These are phyloP conservation scores for Eudorcas thomsonii DNA, from an alignment of 2,113 vertebrate species.

Conservation along the genomic window DNA sequence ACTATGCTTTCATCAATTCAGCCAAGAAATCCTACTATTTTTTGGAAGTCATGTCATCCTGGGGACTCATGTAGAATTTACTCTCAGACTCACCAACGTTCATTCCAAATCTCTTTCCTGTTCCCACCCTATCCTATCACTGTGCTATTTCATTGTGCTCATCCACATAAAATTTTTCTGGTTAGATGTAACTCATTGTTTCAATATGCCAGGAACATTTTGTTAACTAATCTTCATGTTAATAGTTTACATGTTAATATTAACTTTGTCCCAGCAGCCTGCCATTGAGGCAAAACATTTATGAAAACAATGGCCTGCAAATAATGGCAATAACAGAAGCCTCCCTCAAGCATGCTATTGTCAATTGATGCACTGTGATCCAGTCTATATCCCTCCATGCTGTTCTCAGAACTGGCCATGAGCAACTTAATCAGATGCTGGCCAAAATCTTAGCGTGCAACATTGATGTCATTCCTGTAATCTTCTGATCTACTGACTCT, in stretches of 20 bases:
- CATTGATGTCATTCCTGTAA: not conserved
- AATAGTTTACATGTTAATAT: not conserved
- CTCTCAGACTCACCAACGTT: not conserved
- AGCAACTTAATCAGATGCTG: not conserved
- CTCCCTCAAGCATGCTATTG: not conserved
- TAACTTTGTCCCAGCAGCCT: not conserved
- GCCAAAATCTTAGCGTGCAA: not conserved
- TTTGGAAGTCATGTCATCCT: not conserved
- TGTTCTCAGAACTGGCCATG: not conserved
- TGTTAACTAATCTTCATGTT: not conserved
- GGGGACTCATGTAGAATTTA: not conserved
- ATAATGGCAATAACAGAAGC: not conserved
- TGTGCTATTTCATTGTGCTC: not conserved
- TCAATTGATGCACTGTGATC: not conserved
- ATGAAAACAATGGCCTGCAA: not conserved
- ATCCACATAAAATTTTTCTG: not conserved
- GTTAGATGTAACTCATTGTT: not conserved
- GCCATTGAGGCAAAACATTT: not conserved
- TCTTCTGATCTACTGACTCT: not conserved
- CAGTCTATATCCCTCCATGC: not conserved
- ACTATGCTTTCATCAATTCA: not conserved
- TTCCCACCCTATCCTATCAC: not conserved
- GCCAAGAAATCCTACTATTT: not conserved
- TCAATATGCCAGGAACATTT: not conserved
- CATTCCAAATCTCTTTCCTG: not conserved